Evolutionary conservation across 1,140 invertebrate species (phyloP).

Genomic region (Neodiprion pinetum): DNA sequence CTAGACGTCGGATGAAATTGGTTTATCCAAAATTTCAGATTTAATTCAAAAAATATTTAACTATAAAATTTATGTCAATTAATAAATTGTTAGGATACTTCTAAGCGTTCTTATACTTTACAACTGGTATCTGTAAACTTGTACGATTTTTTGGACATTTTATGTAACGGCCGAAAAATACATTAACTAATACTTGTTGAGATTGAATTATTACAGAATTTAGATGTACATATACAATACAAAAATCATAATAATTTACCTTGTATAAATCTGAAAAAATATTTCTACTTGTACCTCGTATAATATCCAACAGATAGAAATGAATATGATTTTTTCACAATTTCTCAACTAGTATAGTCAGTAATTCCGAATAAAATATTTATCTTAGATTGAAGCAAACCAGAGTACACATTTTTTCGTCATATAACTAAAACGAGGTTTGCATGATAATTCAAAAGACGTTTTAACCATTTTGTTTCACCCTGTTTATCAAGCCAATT

Average conservation of each 20-base stretch:
- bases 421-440: background rate
- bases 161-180: slow-evolving; percentile 2
- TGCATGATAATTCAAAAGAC: no score
- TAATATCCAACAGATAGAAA: background rate
- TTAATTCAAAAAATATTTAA: slow-evolving; percentile 20
- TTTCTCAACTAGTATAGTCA: background rate
- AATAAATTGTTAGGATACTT: slow-evolving; percentile 20
- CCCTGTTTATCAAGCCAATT: background rate
- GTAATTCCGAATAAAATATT: background rate
- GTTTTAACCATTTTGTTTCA: background rate
- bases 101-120: slow-evolving; percentile 22
- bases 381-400: background rate
- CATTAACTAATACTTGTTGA: background rate
- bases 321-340: background rate
- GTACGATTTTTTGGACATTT: slow-evolving; percentile 13
- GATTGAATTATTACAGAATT: background rate
- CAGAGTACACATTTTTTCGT: background rate
- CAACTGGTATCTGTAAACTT: slow-evolving; percentile 14
- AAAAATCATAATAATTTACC: background rate
- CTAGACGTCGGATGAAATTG: slow-evolving; percentile 39
- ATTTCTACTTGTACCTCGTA: background rate
- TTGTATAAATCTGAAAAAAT: background rate
- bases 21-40: slow-evolving; percentile 21
- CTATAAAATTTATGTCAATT: slow-evolving; percentile 16
- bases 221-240: background rate